Percentiles rank a stretch among this genome's conserved stretches.
phyloP scores from a whole-genome alignment of 1,140 invertebrate genomes.

The Papilio xuthus region DNA sequence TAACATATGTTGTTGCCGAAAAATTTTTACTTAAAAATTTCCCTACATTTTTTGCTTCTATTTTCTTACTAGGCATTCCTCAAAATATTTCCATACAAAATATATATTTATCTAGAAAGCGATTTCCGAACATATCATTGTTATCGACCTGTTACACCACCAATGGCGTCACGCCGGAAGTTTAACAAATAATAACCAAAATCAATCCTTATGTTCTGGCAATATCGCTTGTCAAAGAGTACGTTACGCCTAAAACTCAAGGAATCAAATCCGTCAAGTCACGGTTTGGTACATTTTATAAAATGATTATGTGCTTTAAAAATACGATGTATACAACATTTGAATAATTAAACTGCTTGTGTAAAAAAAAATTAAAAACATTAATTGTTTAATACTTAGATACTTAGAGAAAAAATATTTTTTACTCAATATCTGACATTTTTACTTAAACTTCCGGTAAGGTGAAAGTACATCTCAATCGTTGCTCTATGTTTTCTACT shows the following conservation, averaged over 20 bases:
- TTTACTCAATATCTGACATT: not conserved
- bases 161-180: slow-evolving; percentile 13
- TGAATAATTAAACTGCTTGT: not conserved
- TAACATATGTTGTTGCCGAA: not conserved
- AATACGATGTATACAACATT: not conserved
- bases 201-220: not conserved
- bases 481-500: slow-evolving; percentile 27
- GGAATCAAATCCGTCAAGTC: not conserved
- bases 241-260: not conserved
- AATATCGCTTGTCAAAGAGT: not conserved
- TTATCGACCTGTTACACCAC: slow-evolving; percentile 24
- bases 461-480: not conserved
- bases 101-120: not conserved
- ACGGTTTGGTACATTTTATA: not conserved
- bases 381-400: not conserved
- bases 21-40: no score
- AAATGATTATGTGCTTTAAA: not conserved
- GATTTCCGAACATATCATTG: not conserved
- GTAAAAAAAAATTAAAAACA: not conserved
- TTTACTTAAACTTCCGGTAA: not conserved
- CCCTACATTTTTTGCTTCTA: not conserved
- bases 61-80: not conserved
- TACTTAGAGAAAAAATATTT: not conserved
- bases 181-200: slow-evolving; percentile 14
- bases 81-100: not conserved